Percentiles rank a stretch among this genome's conserved stretches.
These are phyloP conservation scores for Pygmarrhopalites habei DNA, from an alignment of 1,140 invertebrate species.

Conservation along the genomic window DNA sequence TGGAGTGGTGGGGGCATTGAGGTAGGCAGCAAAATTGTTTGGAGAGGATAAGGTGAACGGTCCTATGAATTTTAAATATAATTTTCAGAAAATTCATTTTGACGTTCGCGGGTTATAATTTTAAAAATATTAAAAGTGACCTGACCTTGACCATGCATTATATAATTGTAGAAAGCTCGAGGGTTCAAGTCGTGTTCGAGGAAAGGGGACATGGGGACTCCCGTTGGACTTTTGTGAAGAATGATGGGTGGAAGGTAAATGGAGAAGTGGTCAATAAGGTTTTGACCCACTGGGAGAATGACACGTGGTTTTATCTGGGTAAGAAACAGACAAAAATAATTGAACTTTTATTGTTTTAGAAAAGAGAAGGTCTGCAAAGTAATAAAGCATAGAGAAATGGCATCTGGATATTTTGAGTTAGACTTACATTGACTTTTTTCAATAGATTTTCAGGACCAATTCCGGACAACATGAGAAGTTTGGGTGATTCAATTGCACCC, in stretches of 20 bases:
- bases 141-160: slow-evolving; percentile 20
- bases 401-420: background rate
- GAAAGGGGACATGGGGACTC: slow-evolving; percentile 2
- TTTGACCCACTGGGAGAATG: slow-evolving; percentile 41
- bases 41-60: slow-evolving; percentile 1
- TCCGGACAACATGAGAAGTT: slow-evolving; percentile 46
- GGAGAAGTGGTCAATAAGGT: slow-evolving; percentile 48
- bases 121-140: background rate
- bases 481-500: slow-evolving; percentile 39
- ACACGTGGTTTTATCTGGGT: slow-evolving; percentile 17
- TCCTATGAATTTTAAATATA: background rate
- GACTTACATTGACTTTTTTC: slow-evolving; percentile 26
- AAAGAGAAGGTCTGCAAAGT: background rate
- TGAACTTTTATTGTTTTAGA: background rate
- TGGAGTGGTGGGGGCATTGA: slow-evolving; percentile 3
- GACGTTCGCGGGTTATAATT: background rate
- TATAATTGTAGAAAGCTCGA: slow-evolving; percentile 11
- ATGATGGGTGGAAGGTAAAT: slow-evolving; percentile 16
- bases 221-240: slow-evolving; percentile 24
- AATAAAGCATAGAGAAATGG: background rate
- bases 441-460: slow-evolving; percentile 45
- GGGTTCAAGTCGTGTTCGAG: slow-evolving; percentile 10
- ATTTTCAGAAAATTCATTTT: background rate
- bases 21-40: slow-evolving; percentile 7
- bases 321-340: slow-evolving; percentile 3